phyloP scores from a whole-genome alignment of 23 tunicate species.

The Trididemnum nubilum region DNA sequence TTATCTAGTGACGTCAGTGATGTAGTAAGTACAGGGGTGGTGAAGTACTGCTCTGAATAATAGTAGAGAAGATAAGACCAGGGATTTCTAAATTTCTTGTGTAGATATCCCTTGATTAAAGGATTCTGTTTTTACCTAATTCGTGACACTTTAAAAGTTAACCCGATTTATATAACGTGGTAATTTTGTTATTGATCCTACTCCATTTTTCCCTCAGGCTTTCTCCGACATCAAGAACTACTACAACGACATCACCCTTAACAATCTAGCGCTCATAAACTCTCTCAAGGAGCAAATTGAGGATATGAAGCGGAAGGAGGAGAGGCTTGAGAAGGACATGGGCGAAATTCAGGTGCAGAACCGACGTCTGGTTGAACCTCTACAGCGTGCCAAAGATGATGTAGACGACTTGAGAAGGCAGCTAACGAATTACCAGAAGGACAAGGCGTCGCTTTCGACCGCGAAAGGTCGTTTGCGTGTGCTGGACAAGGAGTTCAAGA shows the following conservation, averaged over 20 bases:
- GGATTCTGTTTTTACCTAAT: too few relatives aligned
- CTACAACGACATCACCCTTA: constrained; percentile 98
- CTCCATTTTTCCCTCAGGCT: too few relatives aligned
- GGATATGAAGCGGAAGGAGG: constrained; percentile 98
- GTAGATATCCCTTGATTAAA: too few relatives aligned
- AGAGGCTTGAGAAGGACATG: constrained; percentile 94
- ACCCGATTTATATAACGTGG: too few relatives aligned
- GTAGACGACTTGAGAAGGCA: constrained; percentile 90
- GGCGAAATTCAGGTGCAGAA: constrained; percentile 90
- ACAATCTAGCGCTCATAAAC: constrained; percentile 95
- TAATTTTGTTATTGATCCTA: too few relatives aligned
- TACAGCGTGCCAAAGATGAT: constrained; percentile 83
- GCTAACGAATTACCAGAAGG: constrained; percentile 90
- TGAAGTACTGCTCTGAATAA: too few relatives aligned
- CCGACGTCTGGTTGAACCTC: constrained; percentile 81
- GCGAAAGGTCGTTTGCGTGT: constrained; percentile 79
- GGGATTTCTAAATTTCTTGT: too few relatives aligned
- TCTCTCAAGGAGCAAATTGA: constrained; percentile 99
- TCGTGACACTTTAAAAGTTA: too few relatives aligned
- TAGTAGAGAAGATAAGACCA: too few relatives aligned
- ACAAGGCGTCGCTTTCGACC: constrained; percentile 90
- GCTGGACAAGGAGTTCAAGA: constrained; percentile 85
- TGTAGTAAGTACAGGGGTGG: too few relatives aligned
- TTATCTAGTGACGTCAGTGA: too few relatives aligned
- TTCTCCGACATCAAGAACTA: constrained; percentile 98